These are phyloP conservation scores for Oryzias javanicus DNA, from an alignment of 2,113 vertebrate genomes.

Conservation along the genomic window DNA sequence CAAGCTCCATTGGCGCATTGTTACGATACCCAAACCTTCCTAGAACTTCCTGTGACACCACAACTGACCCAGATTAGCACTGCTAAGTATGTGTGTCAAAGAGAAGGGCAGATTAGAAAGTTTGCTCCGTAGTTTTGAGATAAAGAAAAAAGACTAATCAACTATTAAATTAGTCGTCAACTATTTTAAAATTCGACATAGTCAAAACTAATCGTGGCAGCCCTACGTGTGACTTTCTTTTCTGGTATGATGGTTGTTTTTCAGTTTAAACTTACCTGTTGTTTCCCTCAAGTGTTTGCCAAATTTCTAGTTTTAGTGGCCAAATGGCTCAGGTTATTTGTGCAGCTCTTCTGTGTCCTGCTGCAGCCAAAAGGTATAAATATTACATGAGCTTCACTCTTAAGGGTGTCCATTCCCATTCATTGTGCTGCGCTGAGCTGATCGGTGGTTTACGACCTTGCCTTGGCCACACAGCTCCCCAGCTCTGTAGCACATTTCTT, in stretches of 20 bases:
- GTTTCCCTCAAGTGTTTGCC: neutral
- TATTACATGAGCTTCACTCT: conserved; percentile 39
- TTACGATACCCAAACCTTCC: too few relatives aligned
- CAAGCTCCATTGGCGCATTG: too few relatives aligned
- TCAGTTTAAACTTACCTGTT: neutral
- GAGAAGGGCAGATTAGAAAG: too few relatives aligned
- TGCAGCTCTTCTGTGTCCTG: conserved; percentile 31
- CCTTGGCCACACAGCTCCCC: conserved; percentile 26
- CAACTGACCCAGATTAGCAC: too few relatives aligned
- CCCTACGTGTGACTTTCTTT: neutral
- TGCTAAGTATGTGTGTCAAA: too few relatives aligned
- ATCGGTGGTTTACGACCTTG: conserved; percentile 30
- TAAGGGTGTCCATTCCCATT: conserved; percentile 24
- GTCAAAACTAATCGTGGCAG: too few relatives aligned
- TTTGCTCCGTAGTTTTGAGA: too few relatives aligned
- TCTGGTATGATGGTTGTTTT: neutral
- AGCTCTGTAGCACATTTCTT: conserved; percentile 9
- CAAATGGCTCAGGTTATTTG: conserved; percentile 35
- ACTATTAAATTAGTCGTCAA: too few relatives aligned
- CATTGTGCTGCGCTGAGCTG: conserved; percentile 26
- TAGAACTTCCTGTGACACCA: too few relatives aligned
- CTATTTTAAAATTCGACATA: too few relatives aligned
- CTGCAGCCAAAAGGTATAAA: conserved; percentile 36
- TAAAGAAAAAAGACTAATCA: too few relatives aligned
- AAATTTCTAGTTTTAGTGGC: conserved; percentile 24